phyloP scores from a whole-genome alignment of 2,113 vertebrate genomes.

The Hyperoodon ampullatus region DNA sequence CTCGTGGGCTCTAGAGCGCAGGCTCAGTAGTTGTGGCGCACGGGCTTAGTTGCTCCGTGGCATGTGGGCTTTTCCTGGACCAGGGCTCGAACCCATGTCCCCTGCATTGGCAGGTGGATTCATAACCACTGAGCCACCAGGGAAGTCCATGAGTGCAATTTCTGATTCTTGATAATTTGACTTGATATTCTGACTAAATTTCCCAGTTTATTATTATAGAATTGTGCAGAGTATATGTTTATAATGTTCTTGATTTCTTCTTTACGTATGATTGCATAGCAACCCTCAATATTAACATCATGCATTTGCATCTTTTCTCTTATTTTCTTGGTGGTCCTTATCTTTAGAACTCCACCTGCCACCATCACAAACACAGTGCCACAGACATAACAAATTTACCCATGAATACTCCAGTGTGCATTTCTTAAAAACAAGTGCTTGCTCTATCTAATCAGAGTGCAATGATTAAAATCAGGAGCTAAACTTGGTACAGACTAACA shows the following conservation, averaged over 20 bases:
- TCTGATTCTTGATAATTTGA: neutral
- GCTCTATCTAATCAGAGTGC: neutral
- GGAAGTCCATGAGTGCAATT: neutral
- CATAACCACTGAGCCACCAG: too few relatives aligned
- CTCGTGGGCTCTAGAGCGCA: too few relatives aligned
- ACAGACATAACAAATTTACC: neutral
- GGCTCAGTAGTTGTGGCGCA: too few relatives aligned
- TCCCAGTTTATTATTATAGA: neutral
- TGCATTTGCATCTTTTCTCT: neutral
- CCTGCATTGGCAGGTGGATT: too few relatives aligned
- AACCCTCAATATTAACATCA: neutral
- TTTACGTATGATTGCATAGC: neutral
- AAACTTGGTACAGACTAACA: too few relatives aligned
- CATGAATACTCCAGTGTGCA: neutral
- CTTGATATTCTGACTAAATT: neutral
- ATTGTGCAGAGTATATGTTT: neutral
- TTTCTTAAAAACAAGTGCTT: neutral
- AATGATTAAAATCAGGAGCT: neutral
- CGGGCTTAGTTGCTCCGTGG: too few relatives aligned
- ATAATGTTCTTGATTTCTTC: neutral
- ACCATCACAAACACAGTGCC: neutral
- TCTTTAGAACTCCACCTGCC: neutral
- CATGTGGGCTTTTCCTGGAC: too few relatives aligned
- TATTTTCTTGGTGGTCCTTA: neutral
- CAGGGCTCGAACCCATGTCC: too few relatives aligned